Conservation (phyloP, 2,888 invertebrate species). For the Sceliomorpha sp. region DNA sequence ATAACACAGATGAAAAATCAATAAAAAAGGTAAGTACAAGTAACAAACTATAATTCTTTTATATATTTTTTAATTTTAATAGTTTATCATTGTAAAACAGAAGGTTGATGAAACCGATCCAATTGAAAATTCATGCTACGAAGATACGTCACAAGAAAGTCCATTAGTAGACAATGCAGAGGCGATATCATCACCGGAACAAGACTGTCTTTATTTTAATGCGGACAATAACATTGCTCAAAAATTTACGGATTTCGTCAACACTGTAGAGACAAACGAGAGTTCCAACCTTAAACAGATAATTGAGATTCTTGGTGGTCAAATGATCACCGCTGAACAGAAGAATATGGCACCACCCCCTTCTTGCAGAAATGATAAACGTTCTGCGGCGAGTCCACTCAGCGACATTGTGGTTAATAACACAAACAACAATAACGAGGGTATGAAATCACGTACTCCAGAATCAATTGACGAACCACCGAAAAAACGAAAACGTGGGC, state of each 20-base stretch:
- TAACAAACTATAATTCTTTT: too few species aligned
- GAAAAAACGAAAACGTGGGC: slow-evolving; percentile 70
- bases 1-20: neutral
- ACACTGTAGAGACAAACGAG: slow-evolving; percentile 15
- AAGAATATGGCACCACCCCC: slow-evolving; percentile 68
- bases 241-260: slow-evolving; percentile 67
- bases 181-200: slow-evolving; percentile 47
- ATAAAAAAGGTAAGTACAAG: neutral
- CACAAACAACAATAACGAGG: slow-evolving; percentile 72
- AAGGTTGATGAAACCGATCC: slow-evolving; percentile 12
- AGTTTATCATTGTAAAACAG: slow-evolving; percentile 1
- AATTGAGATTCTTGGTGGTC: slow-evolving; percentile 20
- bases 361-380: slow-evolving; percentile 64
- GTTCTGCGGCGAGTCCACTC: slow-evolving; percentile 66
- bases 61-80: neutral
- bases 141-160: slow-evolving; percentile 1
- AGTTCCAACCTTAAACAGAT: slow-evolving; percentile 12
- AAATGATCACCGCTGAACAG: slow-evolving; percentile 18
- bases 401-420: slow-evolving; percentile 70
- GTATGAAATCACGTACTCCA: slow-evolving; percentile 55
- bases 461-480: slow-evolving; percentile 56
- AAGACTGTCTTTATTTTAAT: slow-evolving; percentile 71
- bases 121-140: neutral
- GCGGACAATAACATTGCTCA: slow-evolving; percentile 63
- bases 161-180: neutral